Conservation (phyloP, 2,113 vertebrate species). For the Ceyx margarethae region DNA sequence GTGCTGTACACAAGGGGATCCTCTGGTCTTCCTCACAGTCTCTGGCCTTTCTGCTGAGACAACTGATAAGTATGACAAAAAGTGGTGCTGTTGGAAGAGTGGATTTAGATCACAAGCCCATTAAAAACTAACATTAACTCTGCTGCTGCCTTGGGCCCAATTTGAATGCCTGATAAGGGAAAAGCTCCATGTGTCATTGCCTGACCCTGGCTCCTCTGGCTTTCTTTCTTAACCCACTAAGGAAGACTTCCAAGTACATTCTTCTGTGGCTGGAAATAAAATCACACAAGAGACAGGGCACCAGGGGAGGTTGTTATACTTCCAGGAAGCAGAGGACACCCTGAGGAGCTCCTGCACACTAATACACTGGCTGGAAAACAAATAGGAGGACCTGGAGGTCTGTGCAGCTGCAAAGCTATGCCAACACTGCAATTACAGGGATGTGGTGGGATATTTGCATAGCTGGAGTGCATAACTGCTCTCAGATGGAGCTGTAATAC, state of each 20-base stretch:
- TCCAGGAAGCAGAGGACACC: not conserved
- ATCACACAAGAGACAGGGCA: not conserved
- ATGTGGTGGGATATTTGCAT: not conserved
- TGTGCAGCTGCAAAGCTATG: fast-evolving
- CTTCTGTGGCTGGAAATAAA: not conserved
- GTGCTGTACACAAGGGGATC: not conserved
- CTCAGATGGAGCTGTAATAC: not conserved
- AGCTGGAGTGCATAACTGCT: not conserved
- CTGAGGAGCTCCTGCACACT: not conserved
- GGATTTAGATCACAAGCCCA: not conserved
- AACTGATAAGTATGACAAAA: not conserved
- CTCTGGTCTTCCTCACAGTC: not conserved
- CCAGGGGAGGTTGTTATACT: fast-evolving
- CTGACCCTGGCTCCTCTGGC: not conserved
- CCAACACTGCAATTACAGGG: not conserved
- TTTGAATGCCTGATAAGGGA: not conserved
- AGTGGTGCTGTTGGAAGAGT: not conserved
- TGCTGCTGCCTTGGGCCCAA: not conserved
- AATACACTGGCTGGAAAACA: not conserved
- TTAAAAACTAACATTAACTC: not conserved
- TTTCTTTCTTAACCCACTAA: not conserved
- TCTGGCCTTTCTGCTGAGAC: not conserved
- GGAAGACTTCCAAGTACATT: not conserved
- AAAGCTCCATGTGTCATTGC: not conserved
- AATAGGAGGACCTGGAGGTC: not conserved